A percentile compares a stretch with the other conserved stretches of the same genome.
Evolutionary conservation across 1,140 invertebrate species (phyloP).

Genomic region (Apis dorsata): DNA sequence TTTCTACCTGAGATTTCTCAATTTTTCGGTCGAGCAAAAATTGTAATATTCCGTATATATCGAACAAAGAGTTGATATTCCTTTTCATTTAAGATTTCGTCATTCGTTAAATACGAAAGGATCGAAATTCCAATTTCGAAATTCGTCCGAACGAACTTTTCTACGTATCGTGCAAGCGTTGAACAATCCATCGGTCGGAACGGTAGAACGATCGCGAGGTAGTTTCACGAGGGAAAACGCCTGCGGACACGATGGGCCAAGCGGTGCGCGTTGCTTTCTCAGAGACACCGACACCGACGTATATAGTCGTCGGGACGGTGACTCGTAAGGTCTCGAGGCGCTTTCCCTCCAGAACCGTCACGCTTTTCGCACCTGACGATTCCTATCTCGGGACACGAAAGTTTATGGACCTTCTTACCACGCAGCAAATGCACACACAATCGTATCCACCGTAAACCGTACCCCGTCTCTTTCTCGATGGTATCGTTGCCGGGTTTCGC

Average conservation of each 20-base stretch:
- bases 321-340: slow-evolving; percentile 64
- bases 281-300: slow-evolving; percentile 33
- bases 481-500: slow-evolving; percentile 57
- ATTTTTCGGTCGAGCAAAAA: too few species aligned
- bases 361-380: slow-evolving; percentile 79
- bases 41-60: too few species aligned
- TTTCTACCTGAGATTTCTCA: too few species aligned
- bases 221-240: slow-evolving; percentile 42
- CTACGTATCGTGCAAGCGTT: not conserved
- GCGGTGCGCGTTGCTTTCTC: slow-evolving; percentile 30
- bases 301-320: slow-evolving; percentile 40
- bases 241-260: slow-evolving; percentile 24
- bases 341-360: slow-evolving; percentile 79
- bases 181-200: not conserved
- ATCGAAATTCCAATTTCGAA: not conserved
- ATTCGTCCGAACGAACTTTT: too few species aligned
- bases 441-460: slow-evolving; percentile 3
- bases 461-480: slow-evolving; percentile 44
- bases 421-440: slow-evolving; percentile 19
- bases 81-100: too few species aligned
- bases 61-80: too few species aligned
- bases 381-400: slow-evolving; percentile 75
- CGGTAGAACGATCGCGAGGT: not conserved
- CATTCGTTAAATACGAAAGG: too few species aligned
- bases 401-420: slow-evolving; percentile 70